Base-by-base conservation (phyloP, 2,797 vertebrate genomes). In the Sebastiscus tertius region DNA sequence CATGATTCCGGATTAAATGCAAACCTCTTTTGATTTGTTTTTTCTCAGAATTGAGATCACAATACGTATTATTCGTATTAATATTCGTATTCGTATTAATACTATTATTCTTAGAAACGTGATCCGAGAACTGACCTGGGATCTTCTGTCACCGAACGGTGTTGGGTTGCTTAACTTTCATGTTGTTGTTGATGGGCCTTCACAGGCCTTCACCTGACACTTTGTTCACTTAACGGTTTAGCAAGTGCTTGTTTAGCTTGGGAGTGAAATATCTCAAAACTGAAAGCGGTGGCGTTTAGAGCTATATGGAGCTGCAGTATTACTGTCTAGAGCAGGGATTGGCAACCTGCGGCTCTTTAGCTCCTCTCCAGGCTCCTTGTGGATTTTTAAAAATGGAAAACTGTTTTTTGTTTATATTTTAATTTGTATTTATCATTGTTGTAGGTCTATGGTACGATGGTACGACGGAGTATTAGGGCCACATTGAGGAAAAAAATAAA, bases 181-280 rank as follows among this genome's bases (percentile, higher is more conserved):
- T 70, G 59, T 70, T 82, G 58, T 14, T 36, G 59, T 65, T 64
- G 49, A 59, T 68, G 65, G 56, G 14, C n/a, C 36, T 49, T 69
- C 65, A 49, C 36, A 58, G 61, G 24, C 54, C 42, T 61, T 56
- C 26, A 70, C 22, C 62, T 22, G 26, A 73, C 61, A 42, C 24
- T 2, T 33, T 33, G 52, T 26, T 42, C 71, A 55, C 46, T 68
- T 13, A 54, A 65, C 22, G 4, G 20, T 78, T 70, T 24, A 69
- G 11, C 27, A 69, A 8, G 22, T 34, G 22, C 20, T 39, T 62
- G 8, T 72, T 61, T 72, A 60, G n/a, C 34, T 31, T 1, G 9
- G 18, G 18, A 61, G 16, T n/a, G 34, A 27, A 8, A 12, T 20
- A 1, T 54, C 46, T 26, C 13, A 14, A 46, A 67, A 52, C 55